Evolutionary conservation across 2,113 vertebrate species (phyloP).

Genomic region (Myiopsitta monachus): DNA sequence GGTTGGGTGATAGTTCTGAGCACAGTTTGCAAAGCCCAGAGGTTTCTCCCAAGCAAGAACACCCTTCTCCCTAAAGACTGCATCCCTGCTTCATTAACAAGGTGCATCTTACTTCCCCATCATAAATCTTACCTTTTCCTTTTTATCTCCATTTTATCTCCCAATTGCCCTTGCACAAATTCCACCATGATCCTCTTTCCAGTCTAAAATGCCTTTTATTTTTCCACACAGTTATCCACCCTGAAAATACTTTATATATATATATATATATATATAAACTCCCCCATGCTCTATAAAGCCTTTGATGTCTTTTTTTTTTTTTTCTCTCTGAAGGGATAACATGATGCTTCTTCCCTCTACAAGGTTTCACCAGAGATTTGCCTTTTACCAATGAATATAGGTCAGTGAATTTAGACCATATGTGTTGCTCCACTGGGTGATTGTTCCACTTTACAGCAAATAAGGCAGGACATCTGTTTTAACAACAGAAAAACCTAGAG

Average conservation of each 20-base stretch:
- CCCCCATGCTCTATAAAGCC: background rate
- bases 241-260: background rate
- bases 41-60: background rate
- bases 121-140: background rate
- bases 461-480: constrained; percentile 51
- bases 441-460: constrained; percentile 55
- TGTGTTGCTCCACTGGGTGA: constrained; percentile 26
- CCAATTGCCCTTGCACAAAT: background rate
- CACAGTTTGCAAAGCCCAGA: background rate
- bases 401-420: constrained; percentile 43
- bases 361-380: constrained; percentile 13
- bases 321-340: background rate
- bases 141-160: background rate
- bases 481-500: constrained; percentile 33
- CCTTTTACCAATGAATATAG: constrained; percentile 23
- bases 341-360: background rate
- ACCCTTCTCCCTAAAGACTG: background rate
- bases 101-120: background rate
- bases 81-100: background rate
- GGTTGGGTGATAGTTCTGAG: background rate
- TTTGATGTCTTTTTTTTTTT: background rate
- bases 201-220: background rate
- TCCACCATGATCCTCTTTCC: background rate
- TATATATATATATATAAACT: background rate
- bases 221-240: background rate